phyloP scores from a whole-genome alignment of 53 echinoderm and acorn worm species.

The Apostichopus leukothele region DNA sequence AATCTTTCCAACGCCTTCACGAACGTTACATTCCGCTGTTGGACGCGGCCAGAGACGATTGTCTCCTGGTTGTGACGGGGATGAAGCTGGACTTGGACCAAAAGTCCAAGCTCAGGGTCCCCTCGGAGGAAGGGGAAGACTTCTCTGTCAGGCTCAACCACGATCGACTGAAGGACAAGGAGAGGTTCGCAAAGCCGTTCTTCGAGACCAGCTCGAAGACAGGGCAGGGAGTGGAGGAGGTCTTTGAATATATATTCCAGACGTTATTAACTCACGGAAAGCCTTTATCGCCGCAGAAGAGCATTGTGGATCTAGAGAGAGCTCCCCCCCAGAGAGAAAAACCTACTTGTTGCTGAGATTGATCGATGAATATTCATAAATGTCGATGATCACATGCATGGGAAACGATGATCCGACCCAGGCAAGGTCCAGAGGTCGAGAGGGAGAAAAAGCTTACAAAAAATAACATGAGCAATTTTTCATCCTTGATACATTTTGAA shows the following conservation, averaged over 20 bases:
- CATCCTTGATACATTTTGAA: no score
- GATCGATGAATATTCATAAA: not conserved
- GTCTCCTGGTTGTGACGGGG: slow-evolving; percentile 79
- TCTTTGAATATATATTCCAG: slow-evolving; percentile 88
- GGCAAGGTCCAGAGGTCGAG: no score
- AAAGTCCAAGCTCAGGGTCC: slow-evolving; percentile 7
- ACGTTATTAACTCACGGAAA: slow-evolving; percentile 47
- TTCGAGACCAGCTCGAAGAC: slow-evolving; percentile 93
- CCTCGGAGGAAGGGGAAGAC: slow-evolving; percentile 59
- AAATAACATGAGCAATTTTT: no score
- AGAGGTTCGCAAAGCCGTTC: slow-evolving; percentile 59
- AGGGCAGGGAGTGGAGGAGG: slow-evolving; percentile 79
- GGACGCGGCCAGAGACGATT: slow-evolving; percentile 90
- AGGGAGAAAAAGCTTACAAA: no score
- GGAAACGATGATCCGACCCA: not conserved
- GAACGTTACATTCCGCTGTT: slow-evolving; percentile 91
- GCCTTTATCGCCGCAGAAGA: slow-evolving; percentile 27
- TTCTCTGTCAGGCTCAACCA: slow-evolving; percentile 74
- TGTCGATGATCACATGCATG: not conserved
- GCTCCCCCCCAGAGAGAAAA: slow-evolving; percentile 4
- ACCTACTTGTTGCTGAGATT: slow-evolving; percentile 22
- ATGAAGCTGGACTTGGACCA: slow-evolving; percentile 80
- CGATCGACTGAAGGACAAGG: slow-evolving; percentile 53
- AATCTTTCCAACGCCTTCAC: slow-evolving; percentile 78
- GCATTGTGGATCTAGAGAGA: slow-evolving; percentile 21